These are phyloP conservation scores for Dioctria rufipes DNA, from an alignment of 2,888 invertebrate species.

Conservation along the genomic window DNA sequence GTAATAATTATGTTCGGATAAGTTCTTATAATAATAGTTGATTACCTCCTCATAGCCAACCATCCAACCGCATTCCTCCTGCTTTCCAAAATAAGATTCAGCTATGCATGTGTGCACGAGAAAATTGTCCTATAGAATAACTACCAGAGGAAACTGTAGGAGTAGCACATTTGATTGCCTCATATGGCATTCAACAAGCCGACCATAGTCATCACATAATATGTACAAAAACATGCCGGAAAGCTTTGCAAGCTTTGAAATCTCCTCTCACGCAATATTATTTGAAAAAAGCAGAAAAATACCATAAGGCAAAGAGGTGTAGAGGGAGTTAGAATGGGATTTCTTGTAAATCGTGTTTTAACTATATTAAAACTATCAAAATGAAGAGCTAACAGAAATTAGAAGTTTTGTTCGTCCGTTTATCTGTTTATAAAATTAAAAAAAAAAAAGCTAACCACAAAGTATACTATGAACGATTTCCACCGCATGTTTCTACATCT, in stretches of 20 bases:
- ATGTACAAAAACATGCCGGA: constrained; percentile 19
- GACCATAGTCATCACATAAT: background rate
- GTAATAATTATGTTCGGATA: no score
- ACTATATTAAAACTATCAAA: background rate
- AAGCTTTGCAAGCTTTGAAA: constrained; percentile 17
- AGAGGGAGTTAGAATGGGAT: background rate
- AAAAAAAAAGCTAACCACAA: no score
- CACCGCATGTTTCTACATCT: no score
- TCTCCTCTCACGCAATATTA: constrained; percentile 26
- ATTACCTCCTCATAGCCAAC: no score
- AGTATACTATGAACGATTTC: no score
- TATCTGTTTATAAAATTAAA: no score
- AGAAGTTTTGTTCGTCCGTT: background rate
- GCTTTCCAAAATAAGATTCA: no score
- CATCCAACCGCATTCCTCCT: no score
- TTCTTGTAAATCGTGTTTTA: no score
- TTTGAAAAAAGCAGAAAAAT: constrained; percentile 8
- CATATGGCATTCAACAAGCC: constrained; percentile 19
- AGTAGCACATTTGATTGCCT: constrained; percentile 22
- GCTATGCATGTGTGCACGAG: no score
- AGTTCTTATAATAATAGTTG: no score
- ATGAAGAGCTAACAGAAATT: background rate
- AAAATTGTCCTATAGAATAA: background rate
- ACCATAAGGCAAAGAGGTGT: background rate
- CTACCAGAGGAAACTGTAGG: constrained; percentile 9